These are phyloP conservation scores for Otocyon megalotis DNA, from an alignment of 2,113 vertebrate species.

Conservation along the genomic window DNA sequence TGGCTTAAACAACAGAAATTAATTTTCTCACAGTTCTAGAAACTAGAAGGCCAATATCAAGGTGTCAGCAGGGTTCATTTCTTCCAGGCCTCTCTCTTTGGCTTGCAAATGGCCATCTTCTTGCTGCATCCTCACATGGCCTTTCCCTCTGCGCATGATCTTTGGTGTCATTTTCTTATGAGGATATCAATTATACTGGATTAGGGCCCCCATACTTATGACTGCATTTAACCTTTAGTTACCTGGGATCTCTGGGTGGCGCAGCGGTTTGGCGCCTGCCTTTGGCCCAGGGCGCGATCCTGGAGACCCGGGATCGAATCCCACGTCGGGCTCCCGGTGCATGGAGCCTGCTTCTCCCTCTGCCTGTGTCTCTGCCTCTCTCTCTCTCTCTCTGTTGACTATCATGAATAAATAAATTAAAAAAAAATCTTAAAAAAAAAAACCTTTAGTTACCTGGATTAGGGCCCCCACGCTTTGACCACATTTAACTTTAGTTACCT, in stretches of 20 bases:
- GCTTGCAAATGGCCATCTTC: background rate
- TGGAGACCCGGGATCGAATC: too few relatives aligned
- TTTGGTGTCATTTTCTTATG: too few relatives aligned
- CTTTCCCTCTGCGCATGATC: background rate
- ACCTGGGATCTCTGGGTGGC: too few relatives aligned
- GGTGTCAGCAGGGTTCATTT: background rate
- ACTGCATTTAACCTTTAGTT: background rate
- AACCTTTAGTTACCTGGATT: background rate
- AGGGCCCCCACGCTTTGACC: background rate
- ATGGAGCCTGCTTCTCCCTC: too few relatives aligned
- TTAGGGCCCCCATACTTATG: background rate
- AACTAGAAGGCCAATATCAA: background rate
- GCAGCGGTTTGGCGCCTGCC: too few relatives aligned
- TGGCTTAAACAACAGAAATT: background rate
- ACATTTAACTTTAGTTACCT: background rate
- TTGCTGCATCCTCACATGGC: background rate
- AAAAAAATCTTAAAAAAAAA: too few relatives aligned
- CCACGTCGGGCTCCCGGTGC: too few relatives aligned
- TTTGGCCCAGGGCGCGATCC: too few relatives aligned
- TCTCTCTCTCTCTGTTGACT: too few relatives aligned
- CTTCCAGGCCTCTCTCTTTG: background rate
- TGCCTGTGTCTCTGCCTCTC: too few relatives aligned
- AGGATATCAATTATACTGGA: background rate
- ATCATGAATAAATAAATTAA: too few relatives aligned
- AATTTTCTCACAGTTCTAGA: background rate